Conservation (phyloP, 1,140 invertebrate species). For the Thaumatotibia leucotreta region DNA sequence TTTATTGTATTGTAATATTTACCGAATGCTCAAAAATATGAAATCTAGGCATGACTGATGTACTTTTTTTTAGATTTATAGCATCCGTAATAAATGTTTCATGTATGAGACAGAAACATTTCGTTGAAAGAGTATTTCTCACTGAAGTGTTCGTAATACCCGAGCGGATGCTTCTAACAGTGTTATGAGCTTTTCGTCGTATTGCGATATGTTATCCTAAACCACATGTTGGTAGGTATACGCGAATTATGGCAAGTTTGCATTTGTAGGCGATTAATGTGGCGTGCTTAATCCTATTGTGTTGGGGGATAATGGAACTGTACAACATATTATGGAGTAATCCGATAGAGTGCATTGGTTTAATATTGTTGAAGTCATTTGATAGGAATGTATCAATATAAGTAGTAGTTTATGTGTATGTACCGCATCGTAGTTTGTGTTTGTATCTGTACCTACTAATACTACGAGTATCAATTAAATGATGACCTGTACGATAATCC, state of each 20-base stretch:
- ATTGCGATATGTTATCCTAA: background rate
- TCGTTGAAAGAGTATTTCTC: background rate
- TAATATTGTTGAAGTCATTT: background rate
- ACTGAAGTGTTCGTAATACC: too few relatives aligned
- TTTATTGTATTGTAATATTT: too few relatives aligned
- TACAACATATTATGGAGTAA: background rate
- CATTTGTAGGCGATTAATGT: constrained; percentile 6
- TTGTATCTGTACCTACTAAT: too few relatives aligned
- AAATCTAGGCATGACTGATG: too few relatives aligned
- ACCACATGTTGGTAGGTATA: background rate
- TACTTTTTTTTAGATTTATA: too few relatives aligned
- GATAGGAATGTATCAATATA: background rate
- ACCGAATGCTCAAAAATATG: too few relatives aligned
- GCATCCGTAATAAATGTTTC: too few relatives aligned
- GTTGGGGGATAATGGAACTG: background rate
- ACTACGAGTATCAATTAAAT: too few relatives aligned
- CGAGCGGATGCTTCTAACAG: background rate
- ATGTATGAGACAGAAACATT: too few relatives aligned
- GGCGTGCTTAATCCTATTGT: constrained; percentile 1
- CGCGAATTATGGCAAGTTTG: background rate
- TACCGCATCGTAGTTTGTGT: too few relatives aligned
- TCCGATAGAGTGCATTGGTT: background rate
- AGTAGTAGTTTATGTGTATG: too few relatives aligned
- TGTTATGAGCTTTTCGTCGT: background rate
- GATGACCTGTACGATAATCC: too few relatives aligned